Base-by-base conservation (phyloP, 2,797 vertebrate species). In the Schizothorax lantsangensis region DNA sequence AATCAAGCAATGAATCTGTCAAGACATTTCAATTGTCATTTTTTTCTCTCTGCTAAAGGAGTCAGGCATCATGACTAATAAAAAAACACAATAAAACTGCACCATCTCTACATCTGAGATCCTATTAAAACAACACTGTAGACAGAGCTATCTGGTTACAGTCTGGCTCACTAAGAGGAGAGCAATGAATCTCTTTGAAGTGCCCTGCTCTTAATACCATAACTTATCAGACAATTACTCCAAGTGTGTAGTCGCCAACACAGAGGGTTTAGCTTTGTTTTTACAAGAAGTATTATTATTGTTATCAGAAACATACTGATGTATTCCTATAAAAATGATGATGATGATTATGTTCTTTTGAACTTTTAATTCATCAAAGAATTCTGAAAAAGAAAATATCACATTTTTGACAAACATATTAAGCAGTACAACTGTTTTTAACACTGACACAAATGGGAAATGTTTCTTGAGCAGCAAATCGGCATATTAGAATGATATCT, bases 91-190 rank as follows among this genome's bases (percentile, higher is more conserved):
- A 88, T 89, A 88, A 90, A 88, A 77, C 81, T 86, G 54, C 54
- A 54, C 77, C 77, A 91, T 89, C 82, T 64, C 84, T 87, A 88
- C 66, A 87, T 87, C 86, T 71, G 47, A 79, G 78, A 86, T 88
- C 57, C 92, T 93, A 93, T 93, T 94, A 95, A 95, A 94, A 89
- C 54, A 90, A 91, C 92, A 93, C 91, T 92, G 93, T 86, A 85
- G 91, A 91, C 84, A 81, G 72, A 81, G 77, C 45, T 88, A 93
- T 95, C 92, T 12, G 45, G 88, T 95, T 95, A 93, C 94, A 92
- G 89, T 89, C 89, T 90, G 90, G 40, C 87, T 90, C 83, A 89
- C 82, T 15, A 71, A 93, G 91, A 89, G 73, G 81, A 79, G 54
- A 88, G 88, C 90, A 86, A 91, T 85, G 38, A 72, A 83, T 40